Base-by-base conservation (phyloP, 2,888 invertebrate species). In the Minunthozetes semirufus region DNA sequence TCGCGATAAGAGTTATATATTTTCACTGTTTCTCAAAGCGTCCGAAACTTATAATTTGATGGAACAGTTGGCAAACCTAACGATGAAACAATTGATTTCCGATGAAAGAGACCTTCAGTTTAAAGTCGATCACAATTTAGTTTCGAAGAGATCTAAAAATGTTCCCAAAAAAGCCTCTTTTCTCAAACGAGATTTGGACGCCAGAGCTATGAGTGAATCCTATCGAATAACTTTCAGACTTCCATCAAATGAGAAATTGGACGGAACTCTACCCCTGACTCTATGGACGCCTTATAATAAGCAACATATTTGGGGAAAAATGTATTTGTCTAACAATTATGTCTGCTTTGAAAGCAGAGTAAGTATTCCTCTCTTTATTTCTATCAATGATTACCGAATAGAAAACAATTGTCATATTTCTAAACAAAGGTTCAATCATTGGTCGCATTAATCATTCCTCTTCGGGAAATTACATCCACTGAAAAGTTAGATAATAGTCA, bases 261-360 rank as follows among this genome's bases (percentile, higher is more conserved):
- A 99, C 84, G 98, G 98, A 0, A 90, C 91, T 76, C 82, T 93
- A 73, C 92, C 93, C 81, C 93, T 94, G 81, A 89, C 92, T 13
- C 84, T 99, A 74, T 94, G 94, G 90, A 95, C 97, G 1, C 96
- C 97, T 0, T 98, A 93, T 82, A 92, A 94, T 82, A 95, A 95
- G 82, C 88, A 89, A 79, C 90, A 92, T 82, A 91, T 92, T 75
- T 88, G 89, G 85, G 98, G 98, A 19, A 87, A 90, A 78, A 86
- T 99, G 80, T 98, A 91, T 83, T 85, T 99, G 71, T 97, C 97
- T 0, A 90, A 91, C 81, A 94, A 93, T 85, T 99, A 94, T 83
- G 87, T 97, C 80, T 98, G 98, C 83, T 99, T 97, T 82, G 91
- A 92, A 81, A 97, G 97, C 84, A 88, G 92, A 86, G 95, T 96